Conservation (phyloP, 2,888 invertebrate species). For the Barypeithes pellucidus region DNA sequence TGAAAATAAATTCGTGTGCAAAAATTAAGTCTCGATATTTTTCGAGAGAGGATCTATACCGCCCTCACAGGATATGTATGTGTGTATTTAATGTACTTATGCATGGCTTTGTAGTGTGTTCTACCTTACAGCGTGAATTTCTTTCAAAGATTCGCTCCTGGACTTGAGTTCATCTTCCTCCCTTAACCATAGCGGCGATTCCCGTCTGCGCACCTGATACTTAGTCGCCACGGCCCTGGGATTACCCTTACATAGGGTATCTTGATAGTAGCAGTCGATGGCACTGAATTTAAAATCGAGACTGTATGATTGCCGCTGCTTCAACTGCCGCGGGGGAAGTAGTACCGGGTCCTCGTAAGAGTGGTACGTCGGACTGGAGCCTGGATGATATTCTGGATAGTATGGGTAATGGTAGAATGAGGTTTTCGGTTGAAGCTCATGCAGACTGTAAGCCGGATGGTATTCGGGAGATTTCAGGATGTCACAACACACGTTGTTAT, state of each 20-base stretch:
- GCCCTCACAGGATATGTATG: background rate
- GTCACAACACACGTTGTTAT: constrained; percentile 60
- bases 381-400: constrained; percentile 60
- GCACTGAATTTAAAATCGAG: constrained; percentile 74
- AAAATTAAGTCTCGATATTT: constrained; percentile 7
- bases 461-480: constrained; percentile 60
- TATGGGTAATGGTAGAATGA: constrained; percentile 68
- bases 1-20: background rate
- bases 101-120: constrained; percentile 27
- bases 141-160: constrained; percentile 65
- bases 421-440: constrained; percentile 70
- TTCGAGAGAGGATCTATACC: constrained; percentile 4
- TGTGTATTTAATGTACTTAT: constrained; percentile 12
- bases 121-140: constrained; percentile 64
- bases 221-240: constrained; percentile 71
- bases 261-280: constrained; percentile 73
- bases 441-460: constrained; percentile 63
- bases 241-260: constrained; percentile 71
- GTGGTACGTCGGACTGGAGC: constrained; percentile 43
- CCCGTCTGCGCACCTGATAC: constrained; percentile 71
- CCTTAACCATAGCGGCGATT: constrained; percentile 75
- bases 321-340: constrained; percentile 60
- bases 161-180: constrained; percentile 70
- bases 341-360: constrained; percentile 46
- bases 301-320: constrained; percentile 70